Conservation (phyloP, 2,888 invertebrate genomes). For the Congeria kusceri region DNA sequence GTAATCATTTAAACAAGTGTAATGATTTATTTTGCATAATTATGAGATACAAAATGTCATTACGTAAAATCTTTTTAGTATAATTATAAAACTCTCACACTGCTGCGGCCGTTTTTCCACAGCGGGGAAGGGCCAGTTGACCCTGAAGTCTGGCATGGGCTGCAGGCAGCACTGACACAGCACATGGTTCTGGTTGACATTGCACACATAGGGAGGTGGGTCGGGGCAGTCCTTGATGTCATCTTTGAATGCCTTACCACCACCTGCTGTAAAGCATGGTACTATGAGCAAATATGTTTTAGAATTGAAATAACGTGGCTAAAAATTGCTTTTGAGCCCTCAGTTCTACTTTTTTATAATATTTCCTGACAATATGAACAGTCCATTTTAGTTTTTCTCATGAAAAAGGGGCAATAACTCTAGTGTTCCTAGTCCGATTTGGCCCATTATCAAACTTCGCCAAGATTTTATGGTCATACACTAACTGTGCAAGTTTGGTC, state of each 20-base stretch:
- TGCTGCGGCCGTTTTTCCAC: slow-evolving; percentile 68
- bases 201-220: slow-evolving; percentile 72
- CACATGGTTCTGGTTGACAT: slow-evolving; percentile 79
- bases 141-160: slow-evolving; percentile 82
- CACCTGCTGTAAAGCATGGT: neutral
- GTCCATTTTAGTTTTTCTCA: no score
- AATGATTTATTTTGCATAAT: no score
- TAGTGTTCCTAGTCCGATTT: no score
- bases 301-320: neutral
- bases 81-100: no score
- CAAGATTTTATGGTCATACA: no score
- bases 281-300: neutral
- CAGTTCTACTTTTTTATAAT: no score
- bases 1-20: no score
- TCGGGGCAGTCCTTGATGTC: slow-evolving; percentile 72
- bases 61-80: neutral
- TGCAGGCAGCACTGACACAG: slow-evolving; percentile 84
- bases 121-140: slow-evolving; percentile 22
- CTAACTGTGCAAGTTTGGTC: no score
- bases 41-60: no score
- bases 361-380: no score
- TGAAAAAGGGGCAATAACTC: no score
- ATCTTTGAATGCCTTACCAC: slow-evolving; percentile 13
- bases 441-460: no score
- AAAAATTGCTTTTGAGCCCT: neutral